Conservation (phyloP, 2,113 vertebrate species). For the Triplophysa rosa region DNA sequence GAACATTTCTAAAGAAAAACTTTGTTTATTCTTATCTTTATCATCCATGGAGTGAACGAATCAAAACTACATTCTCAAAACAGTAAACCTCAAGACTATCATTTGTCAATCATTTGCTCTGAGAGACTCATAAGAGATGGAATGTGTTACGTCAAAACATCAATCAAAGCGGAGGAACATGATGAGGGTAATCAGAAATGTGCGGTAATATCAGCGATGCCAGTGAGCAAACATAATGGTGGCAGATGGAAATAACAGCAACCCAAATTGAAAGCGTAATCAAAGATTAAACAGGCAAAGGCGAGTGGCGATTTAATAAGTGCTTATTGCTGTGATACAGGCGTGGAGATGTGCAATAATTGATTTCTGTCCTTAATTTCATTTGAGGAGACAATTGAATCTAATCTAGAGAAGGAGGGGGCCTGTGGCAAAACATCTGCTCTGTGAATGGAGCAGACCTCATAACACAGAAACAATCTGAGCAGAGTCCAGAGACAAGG, state of each 20-base stretch:
- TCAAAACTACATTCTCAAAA: no score
- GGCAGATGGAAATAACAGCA: conserved; percentile 56
- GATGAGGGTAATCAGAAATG: conserved; percentile 33
- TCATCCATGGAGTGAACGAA: no score
- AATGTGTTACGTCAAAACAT: conserved; percentile 49
- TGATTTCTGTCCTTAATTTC: conserved; percentile 62
- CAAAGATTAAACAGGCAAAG: conserved; percentile 59
- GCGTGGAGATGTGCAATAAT: conserved; percentile 52
- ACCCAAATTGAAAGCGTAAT: conserved; percentile 58
- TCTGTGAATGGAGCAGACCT: conserved; percentile 23
- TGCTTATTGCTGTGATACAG: conserved; percentile 52
- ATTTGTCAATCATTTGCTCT: not conserved
- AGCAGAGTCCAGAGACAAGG: not conserved
- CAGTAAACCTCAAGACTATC: not conserved
- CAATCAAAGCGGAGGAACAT: conserved; percentile 48
- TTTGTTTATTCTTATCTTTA: no score
- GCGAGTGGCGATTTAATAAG: conserved; percentile 51
- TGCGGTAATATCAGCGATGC: conserved; percentile 44
- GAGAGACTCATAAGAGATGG: conserved; percentile 37
- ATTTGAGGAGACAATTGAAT: conserved; percentile 60
- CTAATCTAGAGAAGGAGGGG: conserved; percentile 53
- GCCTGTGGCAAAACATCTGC: conserved; percentile 35
- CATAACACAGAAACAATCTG: conserved; percentile 31
- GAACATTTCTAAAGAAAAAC: no score
- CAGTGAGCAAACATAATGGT: conserved; percentile 46